A percentile compares a stretch with the other conserved stretches of the same genome.
Conservation (phyloP, 1,140 invertebrate species). For the Scaptomyza graminum region DNA sequence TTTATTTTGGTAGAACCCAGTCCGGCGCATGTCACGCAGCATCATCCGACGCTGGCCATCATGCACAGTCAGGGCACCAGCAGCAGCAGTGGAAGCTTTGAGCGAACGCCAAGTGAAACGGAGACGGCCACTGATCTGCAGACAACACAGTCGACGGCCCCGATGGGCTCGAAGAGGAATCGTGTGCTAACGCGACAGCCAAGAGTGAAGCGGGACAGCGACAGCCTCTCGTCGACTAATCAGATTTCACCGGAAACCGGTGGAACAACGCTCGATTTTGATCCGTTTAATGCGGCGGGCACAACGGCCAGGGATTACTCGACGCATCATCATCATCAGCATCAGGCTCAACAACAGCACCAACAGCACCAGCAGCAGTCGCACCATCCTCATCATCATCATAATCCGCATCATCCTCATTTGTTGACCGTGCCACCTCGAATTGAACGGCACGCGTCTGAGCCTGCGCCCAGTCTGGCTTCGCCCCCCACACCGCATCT, state of each 20-base stretch:
- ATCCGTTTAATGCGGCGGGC: conserved; percentile 83
- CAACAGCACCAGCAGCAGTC: conserved; percentile 36
- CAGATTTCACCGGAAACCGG: conserved; percentile 85
- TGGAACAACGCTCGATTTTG: conserved; percentile 81
- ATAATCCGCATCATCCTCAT: conserved; percentile 62
- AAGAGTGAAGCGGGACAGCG: conserved; percentile 87
- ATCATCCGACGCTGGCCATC: conserved; percentile 56
- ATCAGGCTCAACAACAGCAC: conserved; percentile 27
- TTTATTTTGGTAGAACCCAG: conserved; percentile 58
- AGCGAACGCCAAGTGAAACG: conserved; percentile 60
- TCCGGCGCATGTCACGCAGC: conserved; percentile 58
- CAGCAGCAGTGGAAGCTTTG: conserved; percentile 62
- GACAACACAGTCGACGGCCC: conserved; percentile 45
- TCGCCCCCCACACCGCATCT: conserved; percentile 85
- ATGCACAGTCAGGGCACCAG: conserved; percentile 53
- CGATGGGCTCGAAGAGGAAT: conserved; percentile 86
- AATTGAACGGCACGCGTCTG: conserved; percentile 86
- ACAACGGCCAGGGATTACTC: conserved; percentile 64
- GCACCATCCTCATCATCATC: conserved; percentile 53
- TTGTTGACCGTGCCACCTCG: conserved; percentile 84
- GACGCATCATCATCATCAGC: conserved; percentile 67
- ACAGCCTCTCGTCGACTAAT: conserved; percentile 81
- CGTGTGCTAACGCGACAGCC: conserved; percentile 87
- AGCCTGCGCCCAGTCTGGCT: conserved; percentile 84
- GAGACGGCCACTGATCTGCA: conserved; percentile 41